Conservation (phyloP, 2,797 vertebrate genomes). For the Ctenochaetus hawaiiensis region DNA sequence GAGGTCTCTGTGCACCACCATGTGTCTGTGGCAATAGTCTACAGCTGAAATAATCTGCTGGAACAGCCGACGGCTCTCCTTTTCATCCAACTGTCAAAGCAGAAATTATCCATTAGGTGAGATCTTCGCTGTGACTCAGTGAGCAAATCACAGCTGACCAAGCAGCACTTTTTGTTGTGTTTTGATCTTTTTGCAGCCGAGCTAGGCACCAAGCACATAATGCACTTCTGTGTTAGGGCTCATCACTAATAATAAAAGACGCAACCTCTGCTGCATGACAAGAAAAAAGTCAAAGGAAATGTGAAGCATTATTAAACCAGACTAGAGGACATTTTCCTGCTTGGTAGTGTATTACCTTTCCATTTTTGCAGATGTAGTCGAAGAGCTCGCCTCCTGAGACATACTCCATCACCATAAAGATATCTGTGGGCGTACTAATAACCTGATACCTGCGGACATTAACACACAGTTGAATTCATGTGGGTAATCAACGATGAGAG, state of each 20-base stretch:
- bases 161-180: constrained; percentile 31
- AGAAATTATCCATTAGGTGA: constrained; percentile 57
- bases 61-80: constrained; percentile 96
- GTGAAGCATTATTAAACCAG: not conserved
- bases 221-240: constrained; percentile 12
- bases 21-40: constrained; percentile 98
- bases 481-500: constrained; percentile 1
- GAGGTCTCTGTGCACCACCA: constrained; percentile 98
- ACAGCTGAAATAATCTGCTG: constrained; percentile 99
- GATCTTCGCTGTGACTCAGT: constrained; percentile 60
- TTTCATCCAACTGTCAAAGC: constrained; percentile 93
- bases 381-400: constrained; percentile 99
- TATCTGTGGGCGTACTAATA: constrained; percentile 99
- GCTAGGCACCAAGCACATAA: constrained; percentile 2
- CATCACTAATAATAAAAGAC: constrained; percentile 13
- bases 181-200: constrained; percentile 29
- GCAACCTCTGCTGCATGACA: not conserved
- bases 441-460: constrained; percentile 93
- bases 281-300: not conserved
- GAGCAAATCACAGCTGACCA: constrained; percentile 53
- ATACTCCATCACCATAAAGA: constrained; percentile 99
- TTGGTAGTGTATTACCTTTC: constrained; percentile 88
- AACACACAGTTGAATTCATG: constrained; percentile 21
- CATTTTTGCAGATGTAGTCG: constrained; percentile 99
- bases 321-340: constrained; percentile 7